Evolutionary conservation across 2,888 invertebrate genomes (phyloP).

Genomic region (Pedicia rivosa): DNA sequence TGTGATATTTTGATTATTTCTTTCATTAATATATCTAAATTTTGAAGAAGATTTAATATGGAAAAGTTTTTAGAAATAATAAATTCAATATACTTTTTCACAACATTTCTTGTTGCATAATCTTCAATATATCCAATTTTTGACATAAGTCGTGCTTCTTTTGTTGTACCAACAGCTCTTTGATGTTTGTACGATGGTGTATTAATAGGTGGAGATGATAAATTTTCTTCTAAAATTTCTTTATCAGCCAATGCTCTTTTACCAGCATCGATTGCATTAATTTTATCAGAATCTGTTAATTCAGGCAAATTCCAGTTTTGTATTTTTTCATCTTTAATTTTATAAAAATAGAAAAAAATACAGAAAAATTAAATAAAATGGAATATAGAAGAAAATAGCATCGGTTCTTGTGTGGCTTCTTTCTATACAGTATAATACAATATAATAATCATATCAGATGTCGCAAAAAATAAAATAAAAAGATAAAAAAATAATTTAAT

Average conservation of each 20-base stretch:
- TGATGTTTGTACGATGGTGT: conserved; percentile 56
- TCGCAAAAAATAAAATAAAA: not conserved
- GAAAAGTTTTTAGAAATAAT: conserved; percentile 14
- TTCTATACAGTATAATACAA: too few relatives aligned
- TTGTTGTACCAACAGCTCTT: conserved; percentile 45
- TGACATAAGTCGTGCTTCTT: conserved; percentile 42
- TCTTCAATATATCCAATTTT: conserved; percentile 50
- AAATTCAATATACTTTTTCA: conserved; percentile 32
- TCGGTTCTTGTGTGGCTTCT: too few relatives aligned
- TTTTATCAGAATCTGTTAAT: conserved; percentile 29
- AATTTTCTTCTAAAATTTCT: conserved; percentile 35
- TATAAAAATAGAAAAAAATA: too few relatives aligned
- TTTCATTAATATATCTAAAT: not conserved
- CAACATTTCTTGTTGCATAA: conserved; percentile 45
- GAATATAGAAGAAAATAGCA: too few relatives aligned
- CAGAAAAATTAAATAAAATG: conserved; percentile 6
- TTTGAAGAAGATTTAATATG: conserved; percentile 6
- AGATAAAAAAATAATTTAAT: too few relatives aligned
- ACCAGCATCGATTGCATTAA: conserved; percentile 38
- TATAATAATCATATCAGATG: too few relatives aligned
- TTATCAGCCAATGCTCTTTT: conserved; percentile 38
- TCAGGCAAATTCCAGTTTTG: conserved; percentile 9
- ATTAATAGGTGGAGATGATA: conserved; percentile 32
- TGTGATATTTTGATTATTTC: not conserved
- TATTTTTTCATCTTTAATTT: conserved; percentile 11